phyloP scores from a whole-genome alignment of 2,888 invertebrate genomes.

The Drosophila putrida region DNA sequence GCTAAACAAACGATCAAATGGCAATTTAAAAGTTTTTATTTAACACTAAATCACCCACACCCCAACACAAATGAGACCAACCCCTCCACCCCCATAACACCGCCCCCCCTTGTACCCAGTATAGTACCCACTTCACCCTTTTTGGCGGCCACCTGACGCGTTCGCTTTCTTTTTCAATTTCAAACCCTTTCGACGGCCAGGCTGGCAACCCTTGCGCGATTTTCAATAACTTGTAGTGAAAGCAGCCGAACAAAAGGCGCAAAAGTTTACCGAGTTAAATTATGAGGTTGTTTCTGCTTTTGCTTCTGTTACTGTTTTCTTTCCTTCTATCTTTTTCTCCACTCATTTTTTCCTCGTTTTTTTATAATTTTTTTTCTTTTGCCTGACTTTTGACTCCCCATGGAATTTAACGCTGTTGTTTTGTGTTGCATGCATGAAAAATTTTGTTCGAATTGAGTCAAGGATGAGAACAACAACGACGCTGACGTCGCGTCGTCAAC shows the following conservation, averaged over 20 bases:
- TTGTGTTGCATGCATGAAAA: slow-evolving; percentile 71
- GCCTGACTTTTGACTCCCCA: slow-evolving; percentile 68
- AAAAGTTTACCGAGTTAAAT: slow-evolving; percentile 77
- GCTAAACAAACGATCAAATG: slow-evolving; percentile 85
- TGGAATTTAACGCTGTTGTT: slow-evolving; percentile 64
- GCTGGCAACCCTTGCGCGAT: slow-evolving; percentile 71
- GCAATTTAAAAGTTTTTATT: slow-evolving; percentile 84
- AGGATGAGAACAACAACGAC: slow-evolving; percentile 10
- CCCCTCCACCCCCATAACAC: neutral
- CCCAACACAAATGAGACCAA: slow-evolving; percentile 53
- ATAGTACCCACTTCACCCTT: slow-evolving; percentile 37
- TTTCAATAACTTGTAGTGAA: slow-evolving; percentile 77
- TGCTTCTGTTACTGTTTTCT: slow-evolving; percentile 45
- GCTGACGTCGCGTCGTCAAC: slow-evolving; percentile 3
- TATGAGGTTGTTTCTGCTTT: slow-evolving; percentile 71
- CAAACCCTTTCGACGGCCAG: slow-evolving; percentile 64
- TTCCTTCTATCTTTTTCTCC: slow-evolving; percentile 18
- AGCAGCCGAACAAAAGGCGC: slow-evolving; percentile 74
- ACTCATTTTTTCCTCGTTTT: neutral
- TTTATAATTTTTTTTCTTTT: slow-evolving; percentile 17
- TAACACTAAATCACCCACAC: slow-evolving; percentile 82
- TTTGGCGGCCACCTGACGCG: slow-evolving; percentile 62
- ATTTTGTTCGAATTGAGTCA: slow-evolving; percentile 22
- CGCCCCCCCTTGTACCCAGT: neutral
- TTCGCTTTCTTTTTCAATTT: slow-evolving; percentile 77